These are phyloP conservation scores for Polyommatus icarus DNA, from an alignment of 2,888 invertebrate species.

Conservation along the genomic window DNA sequence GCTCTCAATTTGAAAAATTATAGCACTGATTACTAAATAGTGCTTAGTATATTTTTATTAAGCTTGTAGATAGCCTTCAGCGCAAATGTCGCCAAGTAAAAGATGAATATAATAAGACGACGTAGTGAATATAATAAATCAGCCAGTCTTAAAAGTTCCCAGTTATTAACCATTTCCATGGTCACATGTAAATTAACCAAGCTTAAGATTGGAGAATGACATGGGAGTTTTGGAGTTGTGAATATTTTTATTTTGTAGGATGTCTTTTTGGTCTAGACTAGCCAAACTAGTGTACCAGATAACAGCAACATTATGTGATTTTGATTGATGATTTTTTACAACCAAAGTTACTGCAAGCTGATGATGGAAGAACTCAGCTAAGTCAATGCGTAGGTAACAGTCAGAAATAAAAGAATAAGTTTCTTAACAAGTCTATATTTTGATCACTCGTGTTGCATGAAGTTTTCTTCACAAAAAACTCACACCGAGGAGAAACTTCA, in stretches of 20 bases:
- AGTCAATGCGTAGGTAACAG: slow-evolving; percentile 40
- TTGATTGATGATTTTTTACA: not conserved
- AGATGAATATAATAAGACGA: not conserved
- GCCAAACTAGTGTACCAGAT: not conserved
- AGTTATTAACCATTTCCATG: too few relatives aligned
- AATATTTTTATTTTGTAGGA: too few relatives aligned
- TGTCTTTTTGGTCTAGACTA: too few relatives aligned
- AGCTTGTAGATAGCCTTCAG: not conserved
- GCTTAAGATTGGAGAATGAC: too few relatives aligned
- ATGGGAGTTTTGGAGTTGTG: too few relatives aligned
- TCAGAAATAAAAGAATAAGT: slow-evolving; percentile 50
- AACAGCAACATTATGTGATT: slow-evolving; percentile 1
- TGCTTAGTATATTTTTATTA: too few relatives aligned
- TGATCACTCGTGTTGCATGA: slow-evolving; percentile 62
- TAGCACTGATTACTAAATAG: too few relatives aligned
- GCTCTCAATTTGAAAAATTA: too few relatives aligned
- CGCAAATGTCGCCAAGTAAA: not conserved
- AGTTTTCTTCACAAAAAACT: slow-evolving; percentile 70
- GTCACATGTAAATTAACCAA: too few relatives aligned
- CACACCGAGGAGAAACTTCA: slow-evolving; percentile 55
- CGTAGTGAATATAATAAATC: too few relatives aligned
- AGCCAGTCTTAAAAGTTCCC: too few relatives aligned
- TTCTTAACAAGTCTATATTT: slow-evolving; percentile 65
- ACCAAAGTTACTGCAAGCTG: not conserved
- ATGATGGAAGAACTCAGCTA: not conserved